These are phyloP conservation scores for Rallus limicola DNA, from an alignment of 2,113 vertebrate species.

Conservation along the genomic window DNA sequence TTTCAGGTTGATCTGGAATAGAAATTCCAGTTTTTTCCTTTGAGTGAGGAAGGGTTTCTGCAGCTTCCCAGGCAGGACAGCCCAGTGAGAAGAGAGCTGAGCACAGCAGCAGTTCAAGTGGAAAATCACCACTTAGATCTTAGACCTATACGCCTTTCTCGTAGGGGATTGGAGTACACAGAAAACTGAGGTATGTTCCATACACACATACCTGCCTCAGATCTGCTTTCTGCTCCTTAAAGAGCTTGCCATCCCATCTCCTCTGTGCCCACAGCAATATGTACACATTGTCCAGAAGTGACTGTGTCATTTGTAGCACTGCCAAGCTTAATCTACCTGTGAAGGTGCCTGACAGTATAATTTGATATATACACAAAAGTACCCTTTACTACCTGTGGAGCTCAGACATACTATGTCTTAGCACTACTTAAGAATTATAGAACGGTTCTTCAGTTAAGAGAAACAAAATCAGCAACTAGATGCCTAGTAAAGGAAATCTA, in stretches of 20 bases:
- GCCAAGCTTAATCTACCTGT: not conserved
- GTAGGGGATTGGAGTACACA: not conserved
- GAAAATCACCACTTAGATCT: not conserved
- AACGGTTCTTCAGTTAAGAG: not conserved
- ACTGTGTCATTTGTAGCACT: rapidly evolving
- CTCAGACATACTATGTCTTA: not conserved
- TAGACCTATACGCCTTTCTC: not conserved
- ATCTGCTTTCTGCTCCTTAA: not conserved
- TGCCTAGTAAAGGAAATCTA: not conserved
- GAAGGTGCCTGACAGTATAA: not conserved
- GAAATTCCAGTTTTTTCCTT: not conserved
- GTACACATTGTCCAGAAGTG: not conserved
- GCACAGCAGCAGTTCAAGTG: not conserved
- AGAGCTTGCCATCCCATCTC: not conserved
- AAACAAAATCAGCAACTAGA: not conserved
- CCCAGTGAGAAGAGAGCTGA: not conserved
- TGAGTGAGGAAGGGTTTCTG: not conserved
- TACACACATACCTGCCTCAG: not conserved
- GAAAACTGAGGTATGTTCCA: not conserved
- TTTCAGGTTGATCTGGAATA: not conserved
- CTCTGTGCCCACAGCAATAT: not conserved
- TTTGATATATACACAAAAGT: not conserved
- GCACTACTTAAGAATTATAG: not conserved
- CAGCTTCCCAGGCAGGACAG: not conserved
- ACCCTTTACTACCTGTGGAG: not conserved